Percentiles rank a stretch among this genome's conserved stretches.
Evolutionary conservation across 2,888 invertebrate genomes (phyloP).

Genomic region (Aromia moschata): DNA sequence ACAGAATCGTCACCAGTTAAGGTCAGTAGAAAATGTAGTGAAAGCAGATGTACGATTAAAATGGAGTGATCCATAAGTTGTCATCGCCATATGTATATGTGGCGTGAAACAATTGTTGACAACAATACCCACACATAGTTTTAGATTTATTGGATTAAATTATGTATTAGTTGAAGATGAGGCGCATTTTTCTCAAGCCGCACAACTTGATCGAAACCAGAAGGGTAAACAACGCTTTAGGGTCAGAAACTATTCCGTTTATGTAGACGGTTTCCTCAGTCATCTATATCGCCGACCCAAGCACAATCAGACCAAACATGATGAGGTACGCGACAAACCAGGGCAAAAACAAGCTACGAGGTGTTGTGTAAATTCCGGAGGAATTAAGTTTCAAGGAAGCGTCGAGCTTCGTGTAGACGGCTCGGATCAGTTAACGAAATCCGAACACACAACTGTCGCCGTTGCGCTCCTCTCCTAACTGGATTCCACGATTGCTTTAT

Average conservation of each 20-base stretch:
- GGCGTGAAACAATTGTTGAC: too few species aligned
- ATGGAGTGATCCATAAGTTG: too few species aligned
- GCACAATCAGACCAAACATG: conserved; percentile 39
- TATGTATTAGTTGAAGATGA: too few species aligned
- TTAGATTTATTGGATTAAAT: too few species aligned
- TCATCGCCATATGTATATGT: too few species aligned
- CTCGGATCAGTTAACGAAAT: conserved; percentile 47
- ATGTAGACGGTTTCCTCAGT: conserved; percentile 14
- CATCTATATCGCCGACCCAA: conserved; percentile 37
- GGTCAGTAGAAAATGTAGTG: too few species aligned
- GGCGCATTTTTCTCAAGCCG: too few species aligned
- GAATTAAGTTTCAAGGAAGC: conserved; percentile 40
- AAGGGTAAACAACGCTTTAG: neutral
- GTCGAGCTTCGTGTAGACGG: conserved; percentile 31
- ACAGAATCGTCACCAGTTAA: too few species aligned
- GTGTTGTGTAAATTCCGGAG: conserved; percentile 40
- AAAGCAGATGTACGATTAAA: too few species aligned
- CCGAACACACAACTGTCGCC: conserved; percentile 52
- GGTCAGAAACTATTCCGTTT: neutral
- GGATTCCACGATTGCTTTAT: conserved; percentile 56
- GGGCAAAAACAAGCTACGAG: conserved; percentile 38
- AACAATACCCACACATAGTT: too few species aligned
- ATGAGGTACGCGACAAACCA: conserved; percentile 41
- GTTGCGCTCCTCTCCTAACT: conserved; percentile 51
- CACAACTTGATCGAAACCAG: too few species aligned